A percentile compares a stretch with the other conserved stretches of the same genome.
Evolutionary conservation across 1,140 invertebrate species (phyloP).

Genomic region (Anthonomus grandis): DNA sequence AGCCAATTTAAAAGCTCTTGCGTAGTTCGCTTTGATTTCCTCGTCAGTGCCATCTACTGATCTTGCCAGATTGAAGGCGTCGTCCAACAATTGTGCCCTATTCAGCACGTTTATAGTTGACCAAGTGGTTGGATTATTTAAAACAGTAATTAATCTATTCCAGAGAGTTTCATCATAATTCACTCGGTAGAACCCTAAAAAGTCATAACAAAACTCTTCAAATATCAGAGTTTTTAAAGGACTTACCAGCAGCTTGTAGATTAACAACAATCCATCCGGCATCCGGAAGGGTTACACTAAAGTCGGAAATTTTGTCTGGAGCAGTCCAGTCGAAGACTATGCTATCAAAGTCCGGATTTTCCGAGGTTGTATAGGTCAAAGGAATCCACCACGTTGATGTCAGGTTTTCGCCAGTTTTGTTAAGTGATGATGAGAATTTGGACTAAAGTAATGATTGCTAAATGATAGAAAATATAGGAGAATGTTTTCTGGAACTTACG

Average conservation of each 20-base stretch:
- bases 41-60: constrained; percentile 21
- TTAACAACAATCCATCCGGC: constrained; percentile 69
- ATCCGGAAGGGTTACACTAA: constrained; percentile 11
- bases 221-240: too few relatives aligned
- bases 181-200: constrained; percentile 29
- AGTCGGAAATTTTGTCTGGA: constrained; percentile 10
- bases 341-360: constrained; percentile 51
- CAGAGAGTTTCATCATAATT: constrained; percentile 28
- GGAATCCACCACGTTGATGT: constrained; percentile 22
- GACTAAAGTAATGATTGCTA: constrained; percentile 18
- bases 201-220: not conserved
- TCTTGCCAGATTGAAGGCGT: constrained; percentile 52
- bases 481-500: constrained; percentile 7
- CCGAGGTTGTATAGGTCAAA: constrained; percentile 19
- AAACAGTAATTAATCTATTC: constrained; percentile 11
- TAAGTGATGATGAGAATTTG: constrained; percentile 21
- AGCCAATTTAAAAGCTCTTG: constrained; percentile 55
- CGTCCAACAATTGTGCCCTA: constrained; percentile 60
- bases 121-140: constrained; percentile 8
- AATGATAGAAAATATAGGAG: not conserved
- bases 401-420: not conserved
- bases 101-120: constrained; percentile 23
- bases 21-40: constrained; percentile 45
- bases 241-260: constrained; percentile 59
- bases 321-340: constrained; percentile 53